phyloP scores from a whole-genome alignment of 2,888 invertebrate genomes.

The Drosophila nigricruria region DNA sequence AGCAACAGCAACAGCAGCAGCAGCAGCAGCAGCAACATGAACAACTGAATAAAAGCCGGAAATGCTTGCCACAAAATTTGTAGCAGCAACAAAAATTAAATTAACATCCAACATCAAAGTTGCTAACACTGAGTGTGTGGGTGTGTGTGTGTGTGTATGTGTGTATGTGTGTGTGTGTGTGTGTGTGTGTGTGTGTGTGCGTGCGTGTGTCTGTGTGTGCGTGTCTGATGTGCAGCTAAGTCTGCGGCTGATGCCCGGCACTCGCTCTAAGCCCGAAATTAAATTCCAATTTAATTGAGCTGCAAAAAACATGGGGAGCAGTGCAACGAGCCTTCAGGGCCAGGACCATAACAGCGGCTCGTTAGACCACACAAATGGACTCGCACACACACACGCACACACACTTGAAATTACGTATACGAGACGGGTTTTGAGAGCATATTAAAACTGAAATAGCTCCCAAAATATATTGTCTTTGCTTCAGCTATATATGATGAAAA shows the following conservation, averaged over 20 bases:
- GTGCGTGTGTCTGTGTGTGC: constrained; percentile 17
- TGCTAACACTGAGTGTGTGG: constrained; percentile 21
- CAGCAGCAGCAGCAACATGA: constrained; percentile 18
- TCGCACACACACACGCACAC: constrained; percentile 13
- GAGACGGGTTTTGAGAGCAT: constrained; percentile 30
- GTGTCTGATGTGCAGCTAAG: constrained; percentile 27
- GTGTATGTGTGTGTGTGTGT: too few species aligned
- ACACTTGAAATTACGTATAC: constrained; percentile 69
- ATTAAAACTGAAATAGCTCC: constrained; percentile 24
- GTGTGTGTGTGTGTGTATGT: constrained; percentile 21
- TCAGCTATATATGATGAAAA: not conserved
- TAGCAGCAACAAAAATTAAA: constrained; percentile 74
- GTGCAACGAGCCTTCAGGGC: constrained; percentile 26
- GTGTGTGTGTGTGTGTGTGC: constrained; percentile 18
- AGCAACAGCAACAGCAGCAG: constrained; percentile 5
- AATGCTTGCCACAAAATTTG: constrained; percentile 59
- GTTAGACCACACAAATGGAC: constrained; percentile 63
- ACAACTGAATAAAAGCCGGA: constrained; percentile 19
- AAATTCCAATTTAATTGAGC: constrained; percentile 82
- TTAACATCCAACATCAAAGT: constrained; percentile 73
- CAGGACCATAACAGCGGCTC: constrained; percentile 15
- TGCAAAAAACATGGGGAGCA: constrained; percentile 61
- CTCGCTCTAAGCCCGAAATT: constrained; percentile 72
- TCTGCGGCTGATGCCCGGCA: constrained; percentile 37
- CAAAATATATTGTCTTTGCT: not conserved